Conservation (phyloP, 2,113 vertebrate genomes). For the Engystomops pustulosus region DNA sequence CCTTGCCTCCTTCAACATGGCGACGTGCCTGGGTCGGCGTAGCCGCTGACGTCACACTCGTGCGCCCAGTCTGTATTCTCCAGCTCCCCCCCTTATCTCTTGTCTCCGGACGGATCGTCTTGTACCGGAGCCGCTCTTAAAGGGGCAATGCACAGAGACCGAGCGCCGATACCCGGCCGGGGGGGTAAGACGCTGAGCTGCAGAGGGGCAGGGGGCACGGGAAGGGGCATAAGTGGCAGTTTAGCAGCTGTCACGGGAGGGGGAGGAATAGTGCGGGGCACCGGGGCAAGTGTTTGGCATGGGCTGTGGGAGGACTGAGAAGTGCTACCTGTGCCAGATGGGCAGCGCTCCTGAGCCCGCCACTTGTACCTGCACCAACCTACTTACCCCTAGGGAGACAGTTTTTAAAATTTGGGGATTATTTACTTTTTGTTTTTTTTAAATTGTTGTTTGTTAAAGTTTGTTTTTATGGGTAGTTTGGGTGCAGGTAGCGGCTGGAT, state of each 20-base stretch:
- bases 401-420: no score
- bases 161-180: slow-evolving; percentile 1
- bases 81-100: slow-evolving; percentile 32
- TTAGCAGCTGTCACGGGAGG: slow-evolving; percentile 28
- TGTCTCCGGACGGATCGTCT: slow-evolving; percentile 53
- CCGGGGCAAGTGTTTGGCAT: neutral
- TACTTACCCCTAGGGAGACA: no score
- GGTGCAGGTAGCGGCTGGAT: no score
- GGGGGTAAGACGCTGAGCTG: slow-evolving; percentile 39
- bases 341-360: no score
- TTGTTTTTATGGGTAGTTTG: no score
- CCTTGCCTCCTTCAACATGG: slow-evolving; percentile 44
- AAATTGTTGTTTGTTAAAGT: no score
- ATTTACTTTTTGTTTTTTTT: no score
- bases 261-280: slow-evolving; percentile 2
- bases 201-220: neutral
- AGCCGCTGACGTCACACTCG: slow-evolving; percentile 21
- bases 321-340: neutral
- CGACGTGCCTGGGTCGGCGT: slow-evolving; percentile 2
- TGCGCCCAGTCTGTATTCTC: slow-evolving; percentile 28
- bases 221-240: neutral
- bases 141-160: slow-evolving; percentile 48
- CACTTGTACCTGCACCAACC: no score
- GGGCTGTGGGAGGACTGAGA: neutral
- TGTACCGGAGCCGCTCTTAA: slow-evolving; percentile 58